Percentiles rank a stretch among this genome's conserved stretches.
Conservation (phyloP, 2,888 invertebrate species). For the Oxyteleia sp. region DNA sequence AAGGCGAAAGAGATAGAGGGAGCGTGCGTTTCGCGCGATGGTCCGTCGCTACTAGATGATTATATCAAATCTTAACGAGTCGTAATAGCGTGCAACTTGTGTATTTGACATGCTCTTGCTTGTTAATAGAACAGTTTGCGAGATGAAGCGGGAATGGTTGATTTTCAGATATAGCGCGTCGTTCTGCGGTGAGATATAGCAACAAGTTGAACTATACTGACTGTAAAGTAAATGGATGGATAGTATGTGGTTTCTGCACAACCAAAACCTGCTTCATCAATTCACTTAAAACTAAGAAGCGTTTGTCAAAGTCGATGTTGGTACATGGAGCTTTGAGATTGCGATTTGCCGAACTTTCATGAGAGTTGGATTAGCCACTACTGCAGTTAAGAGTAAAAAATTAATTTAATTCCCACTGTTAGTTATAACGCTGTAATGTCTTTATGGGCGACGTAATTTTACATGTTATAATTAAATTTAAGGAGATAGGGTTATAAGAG, state of each 20-base stretch:
- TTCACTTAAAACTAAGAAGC: conserved; percentile 69
- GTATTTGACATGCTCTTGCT: conserved; percentile 59
- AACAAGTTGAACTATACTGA: conserved; percentile 73
- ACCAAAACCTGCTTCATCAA: conserved; percentile 70
- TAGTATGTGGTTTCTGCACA: conserved; percentile 69
- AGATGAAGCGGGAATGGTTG: conserved; percentile 63
- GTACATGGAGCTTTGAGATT: conserved; percentile 31
- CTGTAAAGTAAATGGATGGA: conserved; percentile 72
- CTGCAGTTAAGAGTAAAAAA: background rate
- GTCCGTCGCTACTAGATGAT: conserved; percentile 41
- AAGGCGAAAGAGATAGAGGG: conserved; percentile 2
- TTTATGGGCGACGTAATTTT: too few species aligned
- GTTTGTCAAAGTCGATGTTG: conserved; percentile 66
- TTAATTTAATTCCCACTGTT: background rate
- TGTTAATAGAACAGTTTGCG: conserved; percentile 69
- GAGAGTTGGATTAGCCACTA: conserved; percentile 11
- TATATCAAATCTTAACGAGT: conserved; percentile 70
- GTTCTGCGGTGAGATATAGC: conserved; percentile 72
- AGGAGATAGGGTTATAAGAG: too few species aligned
- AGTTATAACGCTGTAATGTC: too few species aligned
- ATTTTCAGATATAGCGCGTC: conserved; percentile 65
- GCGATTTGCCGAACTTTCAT: conserved; percentile 47
- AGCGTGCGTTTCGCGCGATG: conserved; percentile 29
- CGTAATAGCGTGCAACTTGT: conserved; percentile 55
- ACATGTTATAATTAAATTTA: too few species aligned